These are phyloP conservation scores for Falco columbarius DNA, from an alignment of 2,797 vertebrate genomes.

Conservation along the genomic window DNA sequence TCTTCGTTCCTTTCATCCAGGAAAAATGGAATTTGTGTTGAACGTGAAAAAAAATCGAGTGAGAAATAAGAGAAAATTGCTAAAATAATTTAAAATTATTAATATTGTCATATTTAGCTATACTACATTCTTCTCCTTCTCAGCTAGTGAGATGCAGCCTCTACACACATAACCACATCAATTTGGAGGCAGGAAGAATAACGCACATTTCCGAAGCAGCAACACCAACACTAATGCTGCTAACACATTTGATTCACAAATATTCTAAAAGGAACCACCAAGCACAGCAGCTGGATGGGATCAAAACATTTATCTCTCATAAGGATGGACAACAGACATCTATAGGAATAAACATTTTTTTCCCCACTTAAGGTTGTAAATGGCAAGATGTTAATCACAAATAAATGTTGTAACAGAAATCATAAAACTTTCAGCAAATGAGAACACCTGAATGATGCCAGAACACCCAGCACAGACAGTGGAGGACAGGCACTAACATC, in stretches of 20 bases:
- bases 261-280: background rate
- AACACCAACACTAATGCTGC: background rate
- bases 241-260: background rate
- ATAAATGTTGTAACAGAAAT: background rate
- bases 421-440: background rate
- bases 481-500: background rate
- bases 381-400: background rate
- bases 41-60: background rate
- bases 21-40: background rate
- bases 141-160: background rate
- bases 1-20: background rate
- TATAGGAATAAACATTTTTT: background rate
- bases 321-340: background rate
- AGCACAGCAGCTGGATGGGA: background rate
- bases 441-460: background rate
- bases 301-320: background rate
- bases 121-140: background rate
- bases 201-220: background rate
- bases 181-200: background rate
- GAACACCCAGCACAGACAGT: background rate
- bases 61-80: background rate
- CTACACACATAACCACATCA: accelerated
- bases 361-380: background rate
- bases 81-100: background rate
- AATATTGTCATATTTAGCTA: background rate